Evolutionary conservation across 2,888 invertebrate genomes (phyloP), one percentile per base, ranked within the genome.

Genomic region (Sarcophaga rosellei): DNA sequence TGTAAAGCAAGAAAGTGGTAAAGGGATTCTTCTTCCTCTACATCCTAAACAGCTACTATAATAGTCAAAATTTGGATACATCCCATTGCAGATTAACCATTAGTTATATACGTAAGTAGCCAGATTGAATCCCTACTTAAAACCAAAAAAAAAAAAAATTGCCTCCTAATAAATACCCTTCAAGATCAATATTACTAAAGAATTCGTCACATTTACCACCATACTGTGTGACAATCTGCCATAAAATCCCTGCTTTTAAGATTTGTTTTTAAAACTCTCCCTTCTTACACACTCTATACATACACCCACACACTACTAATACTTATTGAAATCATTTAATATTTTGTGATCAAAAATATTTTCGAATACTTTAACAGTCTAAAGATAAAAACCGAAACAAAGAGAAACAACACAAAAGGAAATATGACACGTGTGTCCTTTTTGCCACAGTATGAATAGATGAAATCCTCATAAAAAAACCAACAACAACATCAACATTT

Each of bases 361-460:
- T 84, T 72, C 66, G 61, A 65, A 82, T 45, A 59, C 53, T n/a
- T 44, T 61, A 53, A 69, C 80, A 68, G 76, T 61, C 2, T 35
- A 35, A 53, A 45, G 23, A 66, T 62, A 70, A 69, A 53, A 53
- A 53, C 17, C 12, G 17, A 53, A 12, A 15, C 53, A 53, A 53
- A 53, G 53, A 17, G 17, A 53, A 53, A 53, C 17, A 53, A 53
- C 17, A 53, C 12, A 53, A 4, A 53, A 53, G 35, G 78, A 78
- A 78, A 70, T 61, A 61, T 68, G 86, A 68, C 91, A 91, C 91
- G 91, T 91, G 91, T 90, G 89, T 45, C 84, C 63, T 81, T 81
- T 84, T 84, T 20, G 59, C 10, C 15, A 35, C 21, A n/a, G 45
- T 57, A 23, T 57, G n/a, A 69, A 53, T 66, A 66, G 66, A 86